phyloP scores from a whole-genome alignment of 2,113 vertebrate species.

The Bagarius yarrelli region DNA sequence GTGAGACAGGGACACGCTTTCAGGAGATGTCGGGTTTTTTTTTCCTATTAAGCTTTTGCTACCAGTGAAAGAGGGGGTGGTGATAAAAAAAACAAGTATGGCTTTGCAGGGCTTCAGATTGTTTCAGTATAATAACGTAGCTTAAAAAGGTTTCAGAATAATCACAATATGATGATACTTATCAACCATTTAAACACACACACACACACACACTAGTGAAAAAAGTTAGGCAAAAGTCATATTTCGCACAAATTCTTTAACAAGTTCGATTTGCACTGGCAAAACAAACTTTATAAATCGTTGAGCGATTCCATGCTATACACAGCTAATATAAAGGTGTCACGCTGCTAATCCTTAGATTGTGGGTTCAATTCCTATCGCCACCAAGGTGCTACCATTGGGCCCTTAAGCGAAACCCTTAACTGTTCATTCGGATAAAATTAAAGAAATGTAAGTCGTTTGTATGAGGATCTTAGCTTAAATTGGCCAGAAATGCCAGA shows the following conservation, averaged over 20 bases:
- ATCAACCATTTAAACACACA: background rate
- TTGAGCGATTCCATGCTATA: background rate
- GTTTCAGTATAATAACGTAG: background rate
- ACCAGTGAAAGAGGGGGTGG: slow-evolving; percentile 15
- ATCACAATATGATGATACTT: background rate
- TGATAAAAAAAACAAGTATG: background rate
- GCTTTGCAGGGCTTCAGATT: background rate
- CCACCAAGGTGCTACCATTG: too few species aligned
- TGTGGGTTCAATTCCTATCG: too few species aligned
- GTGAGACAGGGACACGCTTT: slow-evolving; percentile 33
- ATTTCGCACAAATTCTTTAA: background rate
- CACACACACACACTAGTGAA: background rate
- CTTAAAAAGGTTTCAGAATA: background rate
- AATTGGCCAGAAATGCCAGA: too few species aligned
- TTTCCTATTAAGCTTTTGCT: slow-evolving; percentile 24
- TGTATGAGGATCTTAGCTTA: too few species aligned
- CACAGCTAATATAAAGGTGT: background rate
- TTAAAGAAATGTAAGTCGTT: too few species aligned
- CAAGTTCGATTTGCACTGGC: background rate
- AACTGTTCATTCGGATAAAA: too few species aligned
- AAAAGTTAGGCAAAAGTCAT: background rate
- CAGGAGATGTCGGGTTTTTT: slow-evolving; percentile 31
- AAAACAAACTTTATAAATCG: background rate
- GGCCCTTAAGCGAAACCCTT: too few species aligned
- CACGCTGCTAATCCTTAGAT: too few species aligned